Base-by-base conservation (phyloP, 2,113 vertebrate species). In the Coryphaenoides rupestris region DNA sequence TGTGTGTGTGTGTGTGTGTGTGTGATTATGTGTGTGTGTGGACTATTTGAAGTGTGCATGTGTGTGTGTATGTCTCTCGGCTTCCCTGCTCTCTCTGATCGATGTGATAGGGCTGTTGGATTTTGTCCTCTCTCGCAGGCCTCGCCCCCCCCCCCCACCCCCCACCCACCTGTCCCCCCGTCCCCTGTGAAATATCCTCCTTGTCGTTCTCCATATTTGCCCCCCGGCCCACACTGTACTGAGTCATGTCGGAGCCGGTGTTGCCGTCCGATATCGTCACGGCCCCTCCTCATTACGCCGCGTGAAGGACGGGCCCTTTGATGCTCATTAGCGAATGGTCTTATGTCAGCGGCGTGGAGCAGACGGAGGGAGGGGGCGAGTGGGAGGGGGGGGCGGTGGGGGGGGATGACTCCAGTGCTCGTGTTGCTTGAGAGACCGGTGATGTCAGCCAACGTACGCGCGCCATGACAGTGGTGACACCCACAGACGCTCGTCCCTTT, bases 291-390 rank as follows among this genome's bases (percentile, higher is more conserved):
- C 86, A 89, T 89, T 89, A 89, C 81, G 28, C 60, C 75, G 75
- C 83, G 23, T 85, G 84, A 87, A 83, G 80, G 86, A 87, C 82
- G 78, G 87, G 63, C 78, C 73, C 87, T 87, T 84, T 88, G 84
- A 87, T 86, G 84, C 86, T 89, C 84, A 86, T 88, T 89, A 89
- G 86, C 16, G 72, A 75, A 75, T 46, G 28, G 49, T 63, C 68
- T 75, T 56, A 66, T 87, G 85, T 85, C 85, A 81, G 78, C 81
- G 68, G 45, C 73, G 75, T 69, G 76, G 69, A 76, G 68, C 66
- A 72, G 77, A 75, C 78, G 63, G 67, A 60, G 74, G 40, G 64
- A 72, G 78, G 65, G 59, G 69, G 73, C 56, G 74, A 23, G 75
- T 64, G 75, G 63, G 28, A 76, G 28, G 10, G 3, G 28, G 28